phyloP scores from a whole-genome alignment of 2,113 vertebrate genomes.

The Trinectes maculatus region DNA sequence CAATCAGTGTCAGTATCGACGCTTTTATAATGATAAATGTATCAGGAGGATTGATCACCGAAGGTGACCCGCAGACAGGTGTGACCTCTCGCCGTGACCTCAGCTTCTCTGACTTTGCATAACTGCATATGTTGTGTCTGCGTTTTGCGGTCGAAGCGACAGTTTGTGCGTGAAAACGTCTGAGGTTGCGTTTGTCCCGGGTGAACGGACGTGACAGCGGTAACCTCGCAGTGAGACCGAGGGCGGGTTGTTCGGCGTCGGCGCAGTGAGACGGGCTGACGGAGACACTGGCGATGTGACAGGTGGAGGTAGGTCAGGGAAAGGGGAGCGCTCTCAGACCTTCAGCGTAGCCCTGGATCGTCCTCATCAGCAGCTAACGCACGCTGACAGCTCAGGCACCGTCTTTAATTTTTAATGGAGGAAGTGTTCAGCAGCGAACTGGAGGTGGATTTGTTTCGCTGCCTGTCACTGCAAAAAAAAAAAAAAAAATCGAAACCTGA shows the following conservation, averaged over 20 bases:
- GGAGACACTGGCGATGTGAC: constrained; percentile 29
- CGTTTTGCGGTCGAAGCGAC: too few species aligned
- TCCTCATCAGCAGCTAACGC: constrained; percentile 15
- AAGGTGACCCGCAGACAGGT: constrained; percentile 27
- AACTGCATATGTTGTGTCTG: too few species aligned
- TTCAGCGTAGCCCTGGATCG: background rate
- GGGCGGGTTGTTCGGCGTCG: constrained; percentile 1
- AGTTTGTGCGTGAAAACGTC: too few species aligned
- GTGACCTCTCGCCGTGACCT: constrained; percentile 24
- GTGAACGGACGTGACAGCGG: background rate
- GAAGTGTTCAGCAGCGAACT: constrained; percentile 7
- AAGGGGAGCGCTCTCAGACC: constrained; percentile 8
- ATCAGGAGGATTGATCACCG: too few species aligned
- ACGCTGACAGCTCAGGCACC: background rate
- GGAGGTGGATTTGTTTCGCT: background rate
- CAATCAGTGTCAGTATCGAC: too few species aligned
- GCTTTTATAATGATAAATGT: too few species aligned
- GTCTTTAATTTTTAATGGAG: constrained; percentile 6
- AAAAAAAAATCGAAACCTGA: background rate
- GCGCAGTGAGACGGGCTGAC: constrained; percentile 8
- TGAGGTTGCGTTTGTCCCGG: background rate
- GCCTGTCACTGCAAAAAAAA: background rate
- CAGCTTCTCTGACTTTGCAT: background rate
- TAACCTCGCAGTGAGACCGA: constrained; percentile 15
- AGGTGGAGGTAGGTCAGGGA: constrained; percentile 28